Evolutionary conservation across 2,797 vertebrate species (phyloP).

Genomic region (Tenualosa thibaudeaui): DNA sequence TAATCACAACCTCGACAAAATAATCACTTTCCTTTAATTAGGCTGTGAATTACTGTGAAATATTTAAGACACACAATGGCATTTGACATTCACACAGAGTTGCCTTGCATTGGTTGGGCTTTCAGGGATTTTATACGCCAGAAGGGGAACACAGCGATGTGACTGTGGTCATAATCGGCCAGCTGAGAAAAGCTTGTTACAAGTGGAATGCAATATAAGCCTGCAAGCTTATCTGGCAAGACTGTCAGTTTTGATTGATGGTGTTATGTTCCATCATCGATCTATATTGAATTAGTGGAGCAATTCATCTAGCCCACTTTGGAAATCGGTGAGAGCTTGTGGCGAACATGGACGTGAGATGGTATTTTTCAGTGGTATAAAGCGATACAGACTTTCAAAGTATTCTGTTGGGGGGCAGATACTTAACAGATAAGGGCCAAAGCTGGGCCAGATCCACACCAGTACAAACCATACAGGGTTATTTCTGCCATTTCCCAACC

Average conservation of each 20-base stretch:
- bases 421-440: neutral
- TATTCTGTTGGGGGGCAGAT: neutral
- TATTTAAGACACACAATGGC: neutral
- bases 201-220: neutral
- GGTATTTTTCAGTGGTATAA: neutral
- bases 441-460: neutral
- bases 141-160: neutral
- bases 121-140: neutral
- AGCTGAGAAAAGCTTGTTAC: neutral
- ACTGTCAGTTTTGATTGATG: conserved; percentile 20
- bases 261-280: neutral
- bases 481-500: neutral
- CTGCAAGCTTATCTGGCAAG: neutral
- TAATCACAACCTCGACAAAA: neutral
- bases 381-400: neutral
- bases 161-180: neutral
- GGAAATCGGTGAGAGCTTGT: neutral
- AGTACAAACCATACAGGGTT: neutral
- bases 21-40: neutral
- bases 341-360: neutral
- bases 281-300: conserved; percentile 1
- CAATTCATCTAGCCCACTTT: neutral
- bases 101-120: neutral
- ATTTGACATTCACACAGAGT: neutral
- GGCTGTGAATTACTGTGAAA: neutral